These are phyloP conservation scores for Epinephelus lanceolatus DNA, from an alignment of 2,113 vertebrate genomes.

Conservation along the genomic window DNA sequence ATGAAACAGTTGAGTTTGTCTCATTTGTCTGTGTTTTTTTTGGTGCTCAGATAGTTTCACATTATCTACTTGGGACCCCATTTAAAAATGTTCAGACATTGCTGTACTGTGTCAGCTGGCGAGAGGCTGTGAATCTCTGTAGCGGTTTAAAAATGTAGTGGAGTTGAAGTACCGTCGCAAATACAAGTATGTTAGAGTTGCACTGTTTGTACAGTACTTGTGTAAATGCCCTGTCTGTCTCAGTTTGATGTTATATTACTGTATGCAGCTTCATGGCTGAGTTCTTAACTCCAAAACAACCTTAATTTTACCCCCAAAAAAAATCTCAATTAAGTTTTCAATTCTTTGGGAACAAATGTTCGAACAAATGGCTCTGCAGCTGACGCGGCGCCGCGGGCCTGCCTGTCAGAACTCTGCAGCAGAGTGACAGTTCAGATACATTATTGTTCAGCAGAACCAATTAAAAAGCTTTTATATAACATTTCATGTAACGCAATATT, in stretches of 20 bases:
- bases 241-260: neutral
- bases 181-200: no score
- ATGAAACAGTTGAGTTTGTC: no score
- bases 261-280: no score
- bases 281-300: neutral
- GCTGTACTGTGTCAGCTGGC: no score
- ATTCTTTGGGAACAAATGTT: constrained; percentile 37
- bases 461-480: neutral
- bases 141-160: neutral
- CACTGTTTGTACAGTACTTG: no score
- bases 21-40: no score
- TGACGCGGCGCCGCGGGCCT: constrained; percentile 27
- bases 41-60: no score
- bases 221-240: no score
- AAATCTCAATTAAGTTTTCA: constrained; percentile 11
- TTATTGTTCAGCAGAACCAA: constrained; percentile 4
- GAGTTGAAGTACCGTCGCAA: neutral
- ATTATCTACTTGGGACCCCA: no score
- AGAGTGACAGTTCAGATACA: constrained; percentile 10
- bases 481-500: neutral
- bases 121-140: no score
- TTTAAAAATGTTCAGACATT: no score
- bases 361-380: constrained; percentile 52
- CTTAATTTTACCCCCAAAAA: neutral
- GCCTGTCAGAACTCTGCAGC: constrained; percentile 22